Base-by-base conservation (phyloP, 2,113 vertebrate genomes). In the Aegithalos caudatus region DNA sequence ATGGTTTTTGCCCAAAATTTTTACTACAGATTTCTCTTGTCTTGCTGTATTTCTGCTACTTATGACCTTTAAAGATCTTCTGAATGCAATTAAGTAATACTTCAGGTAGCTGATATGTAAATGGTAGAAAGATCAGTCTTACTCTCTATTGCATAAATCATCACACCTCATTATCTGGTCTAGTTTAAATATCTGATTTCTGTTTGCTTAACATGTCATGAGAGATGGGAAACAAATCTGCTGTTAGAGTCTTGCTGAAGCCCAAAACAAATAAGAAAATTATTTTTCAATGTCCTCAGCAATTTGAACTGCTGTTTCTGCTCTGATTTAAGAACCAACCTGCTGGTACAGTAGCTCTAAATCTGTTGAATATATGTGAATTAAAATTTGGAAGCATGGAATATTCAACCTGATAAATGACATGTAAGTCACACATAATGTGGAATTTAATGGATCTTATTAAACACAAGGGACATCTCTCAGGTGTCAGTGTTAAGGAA, bases 21-120 rank as follows among this genome's bases (percentile, higher is more conserved):
- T 90, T 54, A 53, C 29, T 77, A 28, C 37, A 24, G 45, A 54
- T 45, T 9, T 44, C 61, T 80, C 33, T 24, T 91, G 18, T 48
- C 54, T 82, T 70, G 12, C 23, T 65, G 9, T 71, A 70, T 86
- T 88, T 96, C 37, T 62, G 27, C 77, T 80, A 35, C 50, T 47
- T 80, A 27, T 92, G 82, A 78, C 76, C 44, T 90, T 92, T 78
- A 58, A 73, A 73, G 29, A 24, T 80, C 70, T 83, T 87, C 35
- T 28, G 38, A 83, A 92, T 90, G 35, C 22, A 51, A 31, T 61
- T 81, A 93, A 88, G 83, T 72, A 66, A 45, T 54, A 58, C 29
- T 62, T 35, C 42, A 86, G 11, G 16, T 61, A 51, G 27, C 29
- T 86, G 71, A 70, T 83, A 88, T 47, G 7, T 8, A 81, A 82